phyloP scores from a whole-genome alignment of 1,140 invertebrate genomes.

The Goniozus legneri region DNA sequence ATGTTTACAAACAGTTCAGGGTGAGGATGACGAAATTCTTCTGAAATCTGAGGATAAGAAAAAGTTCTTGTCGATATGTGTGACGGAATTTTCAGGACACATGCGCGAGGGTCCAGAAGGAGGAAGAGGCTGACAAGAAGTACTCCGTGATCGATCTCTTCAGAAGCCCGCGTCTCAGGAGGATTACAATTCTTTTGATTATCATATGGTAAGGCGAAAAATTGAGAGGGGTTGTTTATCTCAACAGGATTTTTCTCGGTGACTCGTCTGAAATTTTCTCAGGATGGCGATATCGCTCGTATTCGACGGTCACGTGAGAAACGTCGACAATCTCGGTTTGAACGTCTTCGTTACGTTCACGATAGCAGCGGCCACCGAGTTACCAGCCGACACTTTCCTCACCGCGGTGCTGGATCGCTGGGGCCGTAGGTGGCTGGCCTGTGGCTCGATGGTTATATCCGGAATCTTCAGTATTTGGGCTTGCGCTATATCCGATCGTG shows the following conservation, averaged over 20 bases:
- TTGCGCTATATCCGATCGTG: conserved; percentile 65
- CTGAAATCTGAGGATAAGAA: too few species aligned
- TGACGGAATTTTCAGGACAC: conserved; percentile 65
- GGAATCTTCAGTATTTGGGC: conserved; percentile 78
- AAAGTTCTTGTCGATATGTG: too few species aligned
- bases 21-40: conserved; percentile 42
- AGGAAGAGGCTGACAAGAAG: conserved; percentile 63
- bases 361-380: conserved; percentile 74
- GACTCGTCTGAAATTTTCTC: conserved; percentile 4
- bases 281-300: conserved; percentile 82
- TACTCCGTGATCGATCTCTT: conserved; percentile 79
- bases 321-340: conserved; percentile 74
- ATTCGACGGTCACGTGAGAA: conserved; percentile 83
- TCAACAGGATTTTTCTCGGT: not conserved
- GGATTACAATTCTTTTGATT: conserved; percentile 71
- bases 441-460: conserved; percentile 72
- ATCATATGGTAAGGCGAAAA: conserved; percentile 71
- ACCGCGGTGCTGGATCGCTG: conserved; percentile 76
- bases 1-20: conserved; percentile 70
- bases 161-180: conserved; percentile 67
- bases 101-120: conserved; percentile 61
- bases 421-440: conserved; percentile 81
- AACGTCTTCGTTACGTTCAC: conserved; percentile 82
- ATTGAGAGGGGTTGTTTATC: too few species aligned
- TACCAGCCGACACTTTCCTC: conserved; percentile 79